Conservation (phyloP, 2,888 invertebrate species). For the Napeogenes sylphis region DNA sequence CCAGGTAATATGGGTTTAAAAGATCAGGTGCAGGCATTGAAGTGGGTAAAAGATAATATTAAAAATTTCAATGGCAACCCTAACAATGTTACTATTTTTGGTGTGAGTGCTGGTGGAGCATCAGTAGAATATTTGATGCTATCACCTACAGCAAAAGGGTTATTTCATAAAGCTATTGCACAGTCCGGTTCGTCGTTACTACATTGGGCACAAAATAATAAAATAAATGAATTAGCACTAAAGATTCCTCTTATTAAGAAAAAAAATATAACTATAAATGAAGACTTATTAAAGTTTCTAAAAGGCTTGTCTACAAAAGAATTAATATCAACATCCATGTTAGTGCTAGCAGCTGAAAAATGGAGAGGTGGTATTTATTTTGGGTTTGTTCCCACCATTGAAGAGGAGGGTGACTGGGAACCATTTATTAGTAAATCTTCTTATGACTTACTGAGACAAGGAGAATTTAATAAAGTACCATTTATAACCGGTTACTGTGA, state of each 20-base stretch:
- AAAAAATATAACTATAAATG: constrained; percentile 39
- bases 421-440: constrained; percentile 65
- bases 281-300: constrained; percentile 51
- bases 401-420: constrained; percentile 59
- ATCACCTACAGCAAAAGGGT: constrained; percentile 64
- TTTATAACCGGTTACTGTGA: constrained; percentile 70
- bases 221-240: constrained; percentile 48
- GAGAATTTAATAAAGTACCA: constrained; percentile 69
- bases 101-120: constrained; percentile 73
- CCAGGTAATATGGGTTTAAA: constrained; percentile 72
- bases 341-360: constrained; percentile 39
- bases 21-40: constrained; percentile 73
- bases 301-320: constrained; percentile 51
- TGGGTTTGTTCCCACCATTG: constrained; percentile 70
- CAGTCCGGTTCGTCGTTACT: constrained; percentile 74
- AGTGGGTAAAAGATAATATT: constrained; percentile 74
- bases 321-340: constrained; percentile 50
- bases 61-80: constrained; percentile 68
- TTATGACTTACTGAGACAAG: constrained; percentile 52
- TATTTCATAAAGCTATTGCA: constrained; percentile 75
- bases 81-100: constrained; percentile 71
- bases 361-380: constrained; percentile 62
- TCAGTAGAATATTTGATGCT: constrained; percentile 66
- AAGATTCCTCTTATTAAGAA: constrained; percentile 51
- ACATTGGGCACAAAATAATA: constrained; percentile 65